Conservation (phyloP, 2,113 vertebrate species). For the Symphodus melops region DNA sequence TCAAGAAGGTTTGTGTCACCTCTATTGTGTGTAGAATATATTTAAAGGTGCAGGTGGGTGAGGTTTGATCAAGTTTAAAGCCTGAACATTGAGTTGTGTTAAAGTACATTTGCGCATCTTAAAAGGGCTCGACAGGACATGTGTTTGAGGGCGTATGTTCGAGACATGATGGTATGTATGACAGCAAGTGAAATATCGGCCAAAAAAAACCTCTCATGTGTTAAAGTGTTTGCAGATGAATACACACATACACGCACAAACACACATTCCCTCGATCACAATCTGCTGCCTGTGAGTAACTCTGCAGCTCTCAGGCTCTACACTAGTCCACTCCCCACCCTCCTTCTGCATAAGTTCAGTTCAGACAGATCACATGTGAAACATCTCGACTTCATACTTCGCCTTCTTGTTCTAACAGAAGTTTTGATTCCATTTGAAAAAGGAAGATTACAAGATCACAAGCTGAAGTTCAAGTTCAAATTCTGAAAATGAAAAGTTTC, state of each 20-base stretch:
- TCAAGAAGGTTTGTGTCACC: too few relatives aligned
- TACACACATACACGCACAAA: not conserved
- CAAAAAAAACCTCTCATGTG: not conserved
- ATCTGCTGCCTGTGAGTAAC: slow-evolving; percentile 63
- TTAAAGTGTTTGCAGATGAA: not conserved
- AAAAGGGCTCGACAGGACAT: not conserved
- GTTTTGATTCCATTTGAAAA: not conserved
- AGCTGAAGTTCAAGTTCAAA: not conserved
- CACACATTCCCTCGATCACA: slow-evolving; percentile 20
- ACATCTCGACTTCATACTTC: slow-evolving; percentile 19
- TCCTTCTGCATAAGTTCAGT: slow-evolving; percentile 63
- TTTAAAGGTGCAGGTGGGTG: not conserved
- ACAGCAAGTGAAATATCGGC: not conserved
- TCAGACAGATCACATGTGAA: slow-evolving; percentile 61
- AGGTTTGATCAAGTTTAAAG: not conserved
- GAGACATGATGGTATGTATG: slow-evolving; percentile 2
- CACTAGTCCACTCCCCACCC: slow-evolving; percentile 1
- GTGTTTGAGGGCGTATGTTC: not conserved
- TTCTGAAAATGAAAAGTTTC: not conserved
- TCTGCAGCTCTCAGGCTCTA: slow-evolving; percentile 40
- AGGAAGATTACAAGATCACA: not conserved
- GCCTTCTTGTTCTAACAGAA: not conserved
- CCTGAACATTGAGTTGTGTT: not conserved
- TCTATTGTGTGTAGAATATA: not conserved
- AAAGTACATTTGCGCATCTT: not conserved